Evolutionary conservation across 2,888 invertebrate genomes (phyloP), one percentile per base, ranked within the genome.

Genomic region (Girardia tigrina): DNA sequence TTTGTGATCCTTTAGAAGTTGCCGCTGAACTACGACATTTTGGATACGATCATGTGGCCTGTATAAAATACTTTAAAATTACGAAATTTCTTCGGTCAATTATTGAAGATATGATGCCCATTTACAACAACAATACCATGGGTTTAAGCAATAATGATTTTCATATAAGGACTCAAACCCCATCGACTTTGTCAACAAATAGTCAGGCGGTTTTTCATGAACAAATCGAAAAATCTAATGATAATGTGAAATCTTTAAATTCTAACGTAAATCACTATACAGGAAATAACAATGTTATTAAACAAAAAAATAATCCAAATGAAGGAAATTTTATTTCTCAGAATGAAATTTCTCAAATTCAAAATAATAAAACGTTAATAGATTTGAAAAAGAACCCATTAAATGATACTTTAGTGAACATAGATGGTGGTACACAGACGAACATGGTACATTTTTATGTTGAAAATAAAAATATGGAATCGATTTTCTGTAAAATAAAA

Each of bases 1-100:
- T 56, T n/a, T 56, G 56, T 56, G 56, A 56, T 56, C 56, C 56
- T 6, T 56, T 56, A 56, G 56, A 56, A 56, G 56, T 56, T 56
- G 56, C 56, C 4, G 56, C 56, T 8, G 56, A 56, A 56, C 23
- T 56, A 56, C 56, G 56, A 56, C 56, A 56, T 16, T 56, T 56
- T 8, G 4, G 56, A 4, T 56, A 56, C 23, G 56, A 56, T 56
- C 56, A 56, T 20, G 23, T 20, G n/a, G 56, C 56, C 4, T 56
- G 56, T 23, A 56, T 56, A 56, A 56, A 56, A 56, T 56, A 56
- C 23, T 56, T 56, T 56, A 56, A 56, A 56, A 56, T 56, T 16
- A 56, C 56, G n/a, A 56, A 56, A 56, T 4, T 4, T 16, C n/a
- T 56, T 12, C 56, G 56, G n/a, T 56, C 56, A 56, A 23, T 56